Evolutionary conservation across 1,140 invertebrate genomes (phyloP).

Genomic region (Battus philenor): DNA sequence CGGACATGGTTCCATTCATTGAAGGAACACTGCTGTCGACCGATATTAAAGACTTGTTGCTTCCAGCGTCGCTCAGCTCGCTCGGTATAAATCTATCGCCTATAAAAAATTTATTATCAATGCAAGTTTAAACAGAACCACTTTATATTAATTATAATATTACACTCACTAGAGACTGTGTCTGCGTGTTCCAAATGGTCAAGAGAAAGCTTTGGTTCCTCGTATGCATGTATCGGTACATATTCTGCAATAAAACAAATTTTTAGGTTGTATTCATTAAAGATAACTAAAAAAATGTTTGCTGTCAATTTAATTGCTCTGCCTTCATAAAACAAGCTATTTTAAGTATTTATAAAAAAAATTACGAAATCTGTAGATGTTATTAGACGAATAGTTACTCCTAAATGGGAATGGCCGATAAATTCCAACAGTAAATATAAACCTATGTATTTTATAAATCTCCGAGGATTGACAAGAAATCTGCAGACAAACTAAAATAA

Average conservation of each 20-base stretch:
- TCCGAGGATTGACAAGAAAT: no score
- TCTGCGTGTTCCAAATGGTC: conserved; percentile 53
- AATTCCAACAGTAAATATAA: no score
- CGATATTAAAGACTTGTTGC: conserved; percentile 63
- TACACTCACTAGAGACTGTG: conserved; percentile 58
- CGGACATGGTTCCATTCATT: conserved; percentile 54
- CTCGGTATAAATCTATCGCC: conserved; percentile 59
- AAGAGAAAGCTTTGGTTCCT: conserved; percentile 58
- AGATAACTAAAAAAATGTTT: background rate
- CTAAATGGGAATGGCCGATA: no score
- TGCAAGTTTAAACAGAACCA: no score
- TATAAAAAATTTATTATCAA: conserved; percentile 21
- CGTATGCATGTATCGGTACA: conserved; percentile 57
- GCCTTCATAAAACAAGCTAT: background rate
- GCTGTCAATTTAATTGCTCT: background rate
- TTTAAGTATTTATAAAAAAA: no score
- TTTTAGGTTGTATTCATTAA: conserved; percentile 2
- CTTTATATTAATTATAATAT: background rate
- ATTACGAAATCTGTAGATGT: no score
- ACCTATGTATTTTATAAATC: no score
- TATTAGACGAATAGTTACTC: no score
- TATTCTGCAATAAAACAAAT: conserved; percentile 40
- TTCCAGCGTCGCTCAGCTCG: conserved; percentile 58
- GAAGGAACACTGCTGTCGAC: conserved; percentile 50
- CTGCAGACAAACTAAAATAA: no score